Conservation (phyloP, 1,140 invertebrate genomes). For the Trichonephila clavipes region DNA sequence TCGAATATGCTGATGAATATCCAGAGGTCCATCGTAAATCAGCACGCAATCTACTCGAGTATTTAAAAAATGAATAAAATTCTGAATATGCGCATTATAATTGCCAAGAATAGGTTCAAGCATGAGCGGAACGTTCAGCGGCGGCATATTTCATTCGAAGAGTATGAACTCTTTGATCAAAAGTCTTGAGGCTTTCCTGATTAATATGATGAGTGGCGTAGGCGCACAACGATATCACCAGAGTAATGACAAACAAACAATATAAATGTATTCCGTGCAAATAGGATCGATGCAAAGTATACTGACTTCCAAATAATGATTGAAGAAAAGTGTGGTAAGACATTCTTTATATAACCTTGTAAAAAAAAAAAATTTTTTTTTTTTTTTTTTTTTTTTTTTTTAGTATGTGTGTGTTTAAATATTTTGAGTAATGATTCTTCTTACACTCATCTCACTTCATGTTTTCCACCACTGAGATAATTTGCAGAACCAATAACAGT, state of each 20-base stretch:
- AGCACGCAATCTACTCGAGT: not conserved
- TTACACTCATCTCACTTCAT: no score
- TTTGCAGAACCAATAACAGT: no score
- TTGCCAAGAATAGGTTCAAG: not conserved
- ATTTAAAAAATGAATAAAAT: not conserved
- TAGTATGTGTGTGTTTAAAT: no score
- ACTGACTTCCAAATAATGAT: not conserved
- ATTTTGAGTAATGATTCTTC: no score
- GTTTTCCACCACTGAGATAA: no score
- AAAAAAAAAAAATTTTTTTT: no score
- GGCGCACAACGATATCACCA: not conserved
- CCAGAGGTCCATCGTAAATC: not conserved
- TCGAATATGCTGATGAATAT: not conserved
- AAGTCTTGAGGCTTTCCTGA: not conserved
- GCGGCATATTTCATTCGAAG: conserved; percentile 28
- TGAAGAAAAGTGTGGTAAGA: not conserved
- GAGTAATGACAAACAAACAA: conserved; percentile 22
- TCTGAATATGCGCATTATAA: not conserved
- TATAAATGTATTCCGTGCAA: conserved; percentile 40
- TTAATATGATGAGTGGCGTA: not conserved
- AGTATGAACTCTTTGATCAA: not conserved
- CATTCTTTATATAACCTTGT: no score
- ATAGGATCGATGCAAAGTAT: not conserved
- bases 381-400: not conserved
- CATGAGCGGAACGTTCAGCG: not conserved